These are phyloP conservation scores for Microcebus jonahi DNA, from an alignment of 2,113 vertebrate genomes.

Conservation along the genomic window DNA sequence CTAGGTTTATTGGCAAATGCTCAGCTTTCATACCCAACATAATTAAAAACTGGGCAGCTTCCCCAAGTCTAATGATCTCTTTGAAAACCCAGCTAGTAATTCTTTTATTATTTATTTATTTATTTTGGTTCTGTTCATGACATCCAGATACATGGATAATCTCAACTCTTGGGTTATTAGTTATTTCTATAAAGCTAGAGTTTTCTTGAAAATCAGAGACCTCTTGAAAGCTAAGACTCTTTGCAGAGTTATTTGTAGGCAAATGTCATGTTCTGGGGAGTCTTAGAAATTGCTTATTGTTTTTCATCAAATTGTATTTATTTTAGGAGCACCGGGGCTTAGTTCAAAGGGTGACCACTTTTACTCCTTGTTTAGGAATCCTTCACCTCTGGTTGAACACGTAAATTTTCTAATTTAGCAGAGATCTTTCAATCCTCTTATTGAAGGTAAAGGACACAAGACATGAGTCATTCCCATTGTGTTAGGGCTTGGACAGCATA, in stretches of 20 bases:
- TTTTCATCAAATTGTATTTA: neutral
- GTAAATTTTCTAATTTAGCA: neutral
- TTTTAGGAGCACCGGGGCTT: neutral
- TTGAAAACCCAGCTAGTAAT: slow-evolving; percentile 6
- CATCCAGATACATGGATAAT: neutral
- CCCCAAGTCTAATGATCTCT: neutral
- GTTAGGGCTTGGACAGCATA: neutral
- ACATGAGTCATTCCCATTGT: neutral
- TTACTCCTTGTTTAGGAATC: neutral
- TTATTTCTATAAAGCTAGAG: neutral
- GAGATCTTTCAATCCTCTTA: neutral
- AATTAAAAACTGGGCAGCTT: slow-evolving; percentile 36
- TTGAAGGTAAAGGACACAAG: neutral
- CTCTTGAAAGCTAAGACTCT: neutral
- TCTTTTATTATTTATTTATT: neutral
- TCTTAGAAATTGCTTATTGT: neutral
- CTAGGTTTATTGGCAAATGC: slow-evolving; percentile 16
- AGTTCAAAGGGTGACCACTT: neutral
- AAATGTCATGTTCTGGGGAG: neutral
- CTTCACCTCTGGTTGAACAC: neutral
- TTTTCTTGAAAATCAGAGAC: neutral
- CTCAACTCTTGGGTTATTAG: neutral
- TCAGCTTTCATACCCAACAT: neutral
- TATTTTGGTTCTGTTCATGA: neutral
- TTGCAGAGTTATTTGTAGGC: neutral